Percentiles rank a stretch among this genome's conserved stretches.
Evolutionary conservation across 92 coral and sea anemone genomes (phyloP).

Genomic region (Palythoa grandiflora): DNA sequence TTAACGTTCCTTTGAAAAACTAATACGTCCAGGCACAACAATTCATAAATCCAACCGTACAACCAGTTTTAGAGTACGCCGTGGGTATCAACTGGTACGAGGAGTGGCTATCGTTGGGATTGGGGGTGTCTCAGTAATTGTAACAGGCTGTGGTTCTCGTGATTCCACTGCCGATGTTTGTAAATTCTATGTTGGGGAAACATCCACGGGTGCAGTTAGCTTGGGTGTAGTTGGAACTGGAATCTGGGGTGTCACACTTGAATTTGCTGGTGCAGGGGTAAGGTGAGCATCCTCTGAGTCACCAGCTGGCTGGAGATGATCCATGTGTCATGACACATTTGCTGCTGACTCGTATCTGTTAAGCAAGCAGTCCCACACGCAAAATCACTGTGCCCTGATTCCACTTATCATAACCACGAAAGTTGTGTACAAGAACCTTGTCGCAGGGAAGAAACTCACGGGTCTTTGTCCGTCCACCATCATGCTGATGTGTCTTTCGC

Average conservation of each 20-base stretch:
- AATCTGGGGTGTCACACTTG: not conserved
- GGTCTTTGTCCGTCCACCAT: not conserved
- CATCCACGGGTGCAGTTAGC: not conserved
- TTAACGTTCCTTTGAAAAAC: not conserved
- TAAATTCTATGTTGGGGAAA: not conserved
- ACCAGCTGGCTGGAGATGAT: slow-evolving; percentile 5
- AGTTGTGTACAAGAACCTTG: not conserved
- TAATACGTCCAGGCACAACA: not conserved
- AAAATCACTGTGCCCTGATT: not conserved
- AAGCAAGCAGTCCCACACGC: not conserved
- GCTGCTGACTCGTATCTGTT: not conserved
- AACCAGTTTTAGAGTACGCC: not conserved
- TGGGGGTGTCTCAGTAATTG: slow-evolving; percentile 5
- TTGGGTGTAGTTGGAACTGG: not conserved
- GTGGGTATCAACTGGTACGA: not conserved
- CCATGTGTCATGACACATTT: not conserved
- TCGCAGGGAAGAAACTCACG: not conserved
- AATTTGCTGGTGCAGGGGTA: not conserved
- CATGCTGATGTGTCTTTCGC: not conserved
- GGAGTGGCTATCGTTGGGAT: not conserved
- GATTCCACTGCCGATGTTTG: slow-evolving; percentile 4
- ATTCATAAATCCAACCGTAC: not conserved
- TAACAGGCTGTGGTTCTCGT: slow-evolving; percentile 13
- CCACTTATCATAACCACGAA: not conserved
- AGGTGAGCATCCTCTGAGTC: not conserved